Evolutionary conservation across 2,797 vertebrate species (phyloP).

Genomic region (Dromococcyx pavoninus): DNA sequence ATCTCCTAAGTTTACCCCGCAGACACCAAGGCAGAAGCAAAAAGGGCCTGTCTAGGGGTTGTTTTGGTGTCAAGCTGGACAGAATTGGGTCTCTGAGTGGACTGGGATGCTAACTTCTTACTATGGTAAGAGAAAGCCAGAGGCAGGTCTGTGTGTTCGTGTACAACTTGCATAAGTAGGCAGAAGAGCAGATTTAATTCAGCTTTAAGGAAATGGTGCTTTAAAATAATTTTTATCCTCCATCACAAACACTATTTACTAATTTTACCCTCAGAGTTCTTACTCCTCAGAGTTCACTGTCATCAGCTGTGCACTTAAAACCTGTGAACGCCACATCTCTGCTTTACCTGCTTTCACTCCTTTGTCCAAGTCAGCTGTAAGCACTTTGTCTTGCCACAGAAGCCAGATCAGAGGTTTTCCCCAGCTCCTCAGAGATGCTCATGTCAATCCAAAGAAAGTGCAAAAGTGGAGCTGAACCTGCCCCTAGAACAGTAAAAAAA

Average conservation of each 20-base stretch:
- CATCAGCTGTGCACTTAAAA: neutral
- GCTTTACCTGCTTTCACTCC: neutral
- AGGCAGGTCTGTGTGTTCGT: neutral
- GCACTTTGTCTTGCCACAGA: neutral
- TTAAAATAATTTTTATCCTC: neutral
- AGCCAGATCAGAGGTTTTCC: neutral
- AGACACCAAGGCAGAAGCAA: conserved; percentile 47
- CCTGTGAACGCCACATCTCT: neutral
- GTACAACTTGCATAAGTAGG: neutral
- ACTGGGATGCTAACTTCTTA: conserved; percentile 59
- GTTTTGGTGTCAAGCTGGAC: conserved; percentile 72
- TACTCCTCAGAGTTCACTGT: neutral
- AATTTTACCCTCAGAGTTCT: neutral
- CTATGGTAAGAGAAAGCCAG: conserved; percentile 1
- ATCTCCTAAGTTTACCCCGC: conserved; percentile 1
- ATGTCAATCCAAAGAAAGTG: neutral
- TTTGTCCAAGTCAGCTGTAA: neutral
- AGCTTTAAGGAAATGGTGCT: neutral
- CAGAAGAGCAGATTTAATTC: neutral
- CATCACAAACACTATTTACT: neutral
- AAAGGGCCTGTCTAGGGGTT: conserved; percentile 60
- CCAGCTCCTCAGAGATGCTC: neutral
- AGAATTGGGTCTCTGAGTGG: conserved; percentile 73
- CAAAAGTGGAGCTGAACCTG: neutral
- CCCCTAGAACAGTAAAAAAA: neutral